Conservation (phyloP, 1,140 invertebrate genomes). For the Meloidogyne hapla region DNA sequence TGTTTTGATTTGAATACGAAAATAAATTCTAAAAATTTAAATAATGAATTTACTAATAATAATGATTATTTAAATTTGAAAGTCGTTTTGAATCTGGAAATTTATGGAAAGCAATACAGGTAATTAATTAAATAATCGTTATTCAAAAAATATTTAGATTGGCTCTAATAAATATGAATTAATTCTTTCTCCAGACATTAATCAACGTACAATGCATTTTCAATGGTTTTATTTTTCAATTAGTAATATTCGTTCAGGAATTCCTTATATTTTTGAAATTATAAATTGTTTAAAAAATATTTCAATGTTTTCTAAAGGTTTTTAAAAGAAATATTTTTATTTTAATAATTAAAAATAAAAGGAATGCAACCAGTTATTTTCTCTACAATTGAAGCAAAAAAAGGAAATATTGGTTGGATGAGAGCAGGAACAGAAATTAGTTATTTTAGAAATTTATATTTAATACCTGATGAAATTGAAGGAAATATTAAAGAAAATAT, state of each 20-base stretch:
- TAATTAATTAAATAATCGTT: slow-evolving; percentile 65
- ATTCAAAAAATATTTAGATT: slow-evolving; percentile 14
- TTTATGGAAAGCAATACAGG: slow-evolving; percentile 86
- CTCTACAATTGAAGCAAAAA: slow-evolving; percentile 74
- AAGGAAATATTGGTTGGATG: slow-evolving; percentile 72
- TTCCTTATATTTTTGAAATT: slow-evolving; percentile 82
- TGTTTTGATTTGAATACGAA: slow-evolving; percentile 74
- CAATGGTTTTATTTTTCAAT: slow-evolving; percentile 91
- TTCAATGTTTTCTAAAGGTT: slow-evolving; percentile 83
- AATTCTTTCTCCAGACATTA: slow-evolving; percentile 84
- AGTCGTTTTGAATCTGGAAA: slow-evolving; percentile 94
- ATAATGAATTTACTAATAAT: slow-evolving; percentile 33
- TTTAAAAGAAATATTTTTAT: background rate
- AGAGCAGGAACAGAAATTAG: slow-evolving; percentile 76
- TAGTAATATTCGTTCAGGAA: slow-evolving; percentile 75
- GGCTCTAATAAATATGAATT: slow-evolving; percentile 79
- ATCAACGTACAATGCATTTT: slow-evolving; percentile 73
- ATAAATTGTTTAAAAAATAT: slow-evolving; percentile 85
- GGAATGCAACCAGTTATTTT: slow-evolving; percentile 88
- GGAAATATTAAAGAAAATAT: background rate
- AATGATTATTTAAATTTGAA: slow-evolving; percentile 75
- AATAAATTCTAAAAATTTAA: slow-evolving; percentile 37
- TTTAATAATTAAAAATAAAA: slow-evolving; percentile 47
- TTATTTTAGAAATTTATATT: slow-evolving; percentile 73
- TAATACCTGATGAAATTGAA: slow-evolving; percentile 22